A percentile compares a stretch with the other conserved stretches of the same genome.
These are phyloP conservation scores for Phaethornis superciliosus DNA, from an alignment of 2,113 vertebrate species.

Conservation along the genomic window DNA sequence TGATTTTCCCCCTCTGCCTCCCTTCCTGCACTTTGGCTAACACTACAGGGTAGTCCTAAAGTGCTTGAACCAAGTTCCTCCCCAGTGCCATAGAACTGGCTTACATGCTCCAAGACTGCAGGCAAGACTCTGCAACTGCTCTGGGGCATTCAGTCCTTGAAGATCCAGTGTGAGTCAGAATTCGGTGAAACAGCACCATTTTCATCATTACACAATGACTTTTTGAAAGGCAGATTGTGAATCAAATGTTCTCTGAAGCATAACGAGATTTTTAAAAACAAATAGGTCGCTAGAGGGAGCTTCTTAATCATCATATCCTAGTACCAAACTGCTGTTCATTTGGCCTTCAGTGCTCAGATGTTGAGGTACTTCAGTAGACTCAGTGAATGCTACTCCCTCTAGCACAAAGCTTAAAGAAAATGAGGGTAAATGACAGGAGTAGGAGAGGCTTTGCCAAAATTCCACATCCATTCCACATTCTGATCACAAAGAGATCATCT, in stretches of 20 bases:
- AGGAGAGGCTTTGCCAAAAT: not conserved
- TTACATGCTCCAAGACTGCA: rapidly evolving
- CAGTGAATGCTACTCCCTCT: not conserved
- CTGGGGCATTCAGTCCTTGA: not conserved
- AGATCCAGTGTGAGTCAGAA: not conserved
- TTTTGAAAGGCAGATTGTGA: not conserved
- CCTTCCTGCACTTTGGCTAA: not conserved
- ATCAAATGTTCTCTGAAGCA: not conserved
- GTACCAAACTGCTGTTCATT: rapidly evolving
- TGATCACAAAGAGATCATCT: not conserved
- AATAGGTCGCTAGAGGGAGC: constrained; percentile 41
- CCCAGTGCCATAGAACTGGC: rapidly evolving
- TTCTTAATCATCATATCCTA: not conserved
- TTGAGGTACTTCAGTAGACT: rapidly evolving
- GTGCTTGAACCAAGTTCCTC: not conserved
- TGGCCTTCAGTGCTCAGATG: not conserved
- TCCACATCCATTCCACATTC: not conserved
- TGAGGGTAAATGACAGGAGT: not conserved
- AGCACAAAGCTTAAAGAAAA: not conserved
- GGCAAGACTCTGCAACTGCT: not conserved
- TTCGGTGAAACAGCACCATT: not conserved
- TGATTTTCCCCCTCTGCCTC: rapidly evolving
- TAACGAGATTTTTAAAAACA: not conserved
- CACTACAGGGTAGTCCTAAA: rapidly evolving
- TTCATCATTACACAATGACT: not conserved